Conservation (phyloP, 2,888 invertebrate genomes). For the Falcaria lacertinaria region DNA sequence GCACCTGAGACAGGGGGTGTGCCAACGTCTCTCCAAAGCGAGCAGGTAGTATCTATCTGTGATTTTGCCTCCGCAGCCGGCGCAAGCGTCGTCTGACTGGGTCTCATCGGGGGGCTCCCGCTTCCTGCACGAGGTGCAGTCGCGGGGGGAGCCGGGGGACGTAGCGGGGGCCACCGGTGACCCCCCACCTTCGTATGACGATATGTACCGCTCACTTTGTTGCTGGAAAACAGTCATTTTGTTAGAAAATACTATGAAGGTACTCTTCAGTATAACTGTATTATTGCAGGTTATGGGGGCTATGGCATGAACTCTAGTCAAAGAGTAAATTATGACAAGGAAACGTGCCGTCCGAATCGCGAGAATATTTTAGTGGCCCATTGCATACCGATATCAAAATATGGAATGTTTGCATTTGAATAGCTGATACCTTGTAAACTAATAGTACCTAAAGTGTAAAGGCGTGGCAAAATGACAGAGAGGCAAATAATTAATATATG, state of each 20-base stretch:
- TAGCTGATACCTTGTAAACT: too few species aligned
- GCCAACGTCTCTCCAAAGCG: conserved; percentile 96
- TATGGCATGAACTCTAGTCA: too few species aligned
- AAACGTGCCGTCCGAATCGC: too few species aligned
- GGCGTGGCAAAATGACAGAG: too few species aligned
- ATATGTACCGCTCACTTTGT: conserved; percentile 85
- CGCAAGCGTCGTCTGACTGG: conserved; percentile 83
- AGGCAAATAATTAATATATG: too few species aligned
- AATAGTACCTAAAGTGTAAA: too few species aligned
- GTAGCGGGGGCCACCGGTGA: conserved; percentile 86
- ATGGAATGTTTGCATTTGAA: too few species aligned
- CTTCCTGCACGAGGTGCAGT: conserved; percentile 81
- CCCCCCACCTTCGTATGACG: conserved; percentile 85
- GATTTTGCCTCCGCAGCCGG: conserved; percentile 93
- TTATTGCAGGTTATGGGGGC: too few species aligned
- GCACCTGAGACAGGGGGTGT: conserved; percentile 93
- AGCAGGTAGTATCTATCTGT: conserved; percentile 94
- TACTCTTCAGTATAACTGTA: too few species aligned
- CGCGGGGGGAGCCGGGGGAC: conserved; percentile 80
- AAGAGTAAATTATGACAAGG: too few species aligned
- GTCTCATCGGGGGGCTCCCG: conserved; percentile 74
- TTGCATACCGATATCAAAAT: too few species aligned
- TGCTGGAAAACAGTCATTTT: conserved; percentile 61
- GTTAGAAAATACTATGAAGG: background rate
- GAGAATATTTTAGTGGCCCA: too few species aligned